Percentiles rank a stretch among this genome's conserved stretches.
These are phyloP conservation scores for Chloroclystis v-ata DNA, from an alignment of 2,888 invertebrate species.

Conservation along the genomic window DNA sequence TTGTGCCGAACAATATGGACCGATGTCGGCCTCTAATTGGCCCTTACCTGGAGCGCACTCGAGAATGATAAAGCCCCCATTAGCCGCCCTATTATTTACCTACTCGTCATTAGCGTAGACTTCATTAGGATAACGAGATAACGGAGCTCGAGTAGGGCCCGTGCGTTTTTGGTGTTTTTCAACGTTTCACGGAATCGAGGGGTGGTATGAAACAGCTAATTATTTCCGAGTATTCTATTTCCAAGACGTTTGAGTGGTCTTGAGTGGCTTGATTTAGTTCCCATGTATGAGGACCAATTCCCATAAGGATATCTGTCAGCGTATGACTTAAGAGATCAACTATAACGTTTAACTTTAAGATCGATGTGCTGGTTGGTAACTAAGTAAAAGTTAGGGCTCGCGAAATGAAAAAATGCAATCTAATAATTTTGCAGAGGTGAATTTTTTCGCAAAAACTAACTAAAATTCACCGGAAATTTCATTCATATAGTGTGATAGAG, in stretches of 20 bases:
- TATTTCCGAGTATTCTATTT: conserved; percentile 50
- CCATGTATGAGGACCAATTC: too few relatives aligned
- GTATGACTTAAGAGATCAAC: too few relatives aligned
- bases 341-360: too few relatives aligned
- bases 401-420: too few relatives aligned
- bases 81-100: conserved; percentile 79
- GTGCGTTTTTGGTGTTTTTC: conserved; percentile 67
- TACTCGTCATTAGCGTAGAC: conserved; percentile 79
- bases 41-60: conserved; percentile 78
- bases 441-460: too few relatives aligned
- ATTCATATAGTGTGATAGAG: neutral
- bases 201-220: conserved; percentile 52
- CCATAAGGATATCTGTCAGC: too few relatives aligned
- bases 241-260: conserved; percentile 21
- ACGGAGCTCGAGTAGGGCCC: conserved; percentile 65
- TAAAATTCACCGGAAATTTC: too few relatives aligned
- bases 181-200: conserved; percentile 52
- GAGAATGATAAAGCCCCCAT: conserved; percentile 79
- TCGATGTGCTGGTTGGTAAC: too few relatives aligned
- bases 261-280: conserved; percentile 6
- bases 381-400: too few relatives aligned
- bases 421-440: too few relatives aligned
- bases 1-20: conserved; percentile 76
- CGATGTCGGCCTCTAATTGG: conserved; percentile 77
- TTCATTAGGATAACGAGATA: conserved; percentile 79